Evolutionary conservation across 1,140 invertebrate genomes (phyloP).

Genomic region (Drosophila arawakana): DNA sequence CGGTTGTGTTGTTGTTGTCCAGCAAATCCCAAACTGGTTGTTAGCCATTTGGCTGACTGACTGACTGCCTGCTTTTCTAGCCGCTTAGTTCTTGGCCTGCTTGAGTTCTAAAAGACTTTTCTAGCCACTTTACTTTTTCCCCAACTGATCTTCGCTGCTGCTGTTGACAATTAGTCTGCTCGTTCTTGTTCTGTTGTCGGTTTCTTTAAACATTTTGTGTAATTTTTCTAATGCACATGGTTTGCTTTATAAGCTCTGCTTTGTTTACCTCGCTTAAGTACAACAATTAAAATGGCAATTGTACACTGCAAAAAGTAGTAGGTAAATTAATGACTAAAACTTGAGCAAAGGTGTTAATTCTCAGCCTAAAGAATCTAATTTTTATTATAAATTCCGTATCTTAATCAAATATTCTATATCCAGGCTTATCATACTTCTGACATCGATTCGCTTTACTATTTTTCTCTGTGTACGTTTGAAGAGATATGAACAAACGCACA

Average conservation of each 20-base stretch:
- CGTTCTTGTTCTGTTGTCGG: conserved; percentile 44
- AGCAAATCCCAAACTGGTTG: conserved; percentile 63
- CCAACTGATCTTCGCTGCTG: conserved; percentile 37
- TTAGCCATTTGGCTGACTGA: conserved; percentile 33
- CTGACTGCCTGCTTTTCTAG: conserved; percentile 24
- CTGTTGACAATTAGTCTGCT: conserved; percentile 73
- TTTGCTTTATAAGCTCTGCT: conserved; percentile 31
- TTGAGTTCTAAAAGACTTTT: conserved; percentile 25
- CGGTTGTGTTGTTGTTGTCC: conserved; percentile 56
- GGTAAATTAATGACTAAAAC: too few species aligned
- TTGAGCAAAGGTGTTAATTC: too few species aligned
- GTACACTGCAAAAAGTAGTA: conserved; percentile 44
- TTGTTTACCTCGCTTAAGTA: conserved; percentile 35
- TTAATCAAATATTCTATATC: neutral
- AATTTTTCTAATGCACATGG: conserved; percentile 71
- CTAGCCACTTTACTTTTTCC: conserved; percentile 48
- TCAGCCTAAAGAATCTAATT: too few species aligned
- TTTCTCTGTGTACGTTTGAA: too few species aligned
- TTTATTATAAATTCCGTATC: too few species aligned
- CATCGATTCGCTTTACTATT: too few species aligned
- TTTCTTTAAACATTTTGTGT: conserved; percentile 53
- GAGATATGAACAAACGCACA: neutral
- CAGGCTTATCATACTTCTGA: too few species aligned
- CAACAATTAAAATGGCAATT: conserved; percentile 70
- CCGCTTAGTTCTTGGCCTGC: conserved; percentile 15